Evolutionary conservation across 2,888 invertebrate species (phyloP).

Genomic region (Aphodius granarius): DNA sequence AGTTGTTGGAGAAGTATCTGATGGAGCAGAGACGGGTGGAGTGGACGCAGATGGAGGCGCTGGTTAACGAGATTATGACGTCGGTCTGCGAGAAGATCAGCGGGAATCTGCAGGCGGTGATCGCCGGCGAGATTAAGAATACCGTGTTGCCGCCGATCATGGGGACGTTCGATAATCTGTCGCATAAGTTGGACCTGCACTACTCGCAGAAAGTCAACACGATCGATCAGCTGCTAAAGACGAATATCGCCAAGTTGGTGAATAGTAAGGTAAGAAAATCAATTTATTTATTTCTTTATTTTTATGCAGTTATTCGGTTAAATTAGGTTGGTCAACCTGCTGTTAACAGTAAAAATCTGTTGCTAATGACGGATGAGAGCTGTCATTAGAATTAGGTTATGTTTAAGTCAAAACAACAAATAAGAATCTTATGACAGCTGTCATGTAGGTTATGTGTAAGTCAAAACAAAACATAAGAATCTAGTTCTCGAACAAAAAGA

Average conservation of each 20-base stretch:
- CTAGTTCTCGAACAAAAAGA: no score
- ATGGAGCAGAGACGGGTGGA: constrained; percentile 55
- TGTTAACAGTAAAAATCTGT: no score
- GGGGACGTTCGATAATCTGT: constrained; percentile 72
- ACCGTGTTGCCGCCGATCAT: constrained; percentile 61
- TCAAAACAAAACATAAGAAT: no score
- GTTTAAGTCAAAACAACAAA: no score
- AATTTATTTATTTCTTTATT: not conserved
- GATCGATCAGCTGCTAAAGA: constrained; percentile 74
- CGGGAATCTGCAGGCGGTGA: constrained; percentile 59
- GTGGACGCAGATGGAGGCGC: constrained; percentile 56
- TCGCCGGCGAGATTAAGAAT: constrained; percentile 61
- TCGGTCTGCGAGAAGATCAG: constrained; percentile 56
- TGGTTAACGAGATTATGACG: constrained; percentile 59
- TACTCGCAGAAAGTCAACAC: constrained; percentile 71
- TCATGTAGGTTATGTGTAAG: no score
- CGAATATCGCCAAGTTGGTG: constrained; percentile 79
- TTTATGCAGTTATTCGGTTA: no score
- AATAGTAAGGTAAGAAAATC: constrained; percentile 68
- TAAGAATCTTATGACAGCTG: no score
- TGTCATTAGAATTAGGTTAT: no score
- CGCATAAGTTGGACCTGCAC: constrained; percentile 73
- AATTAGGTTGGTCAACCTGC: no score
- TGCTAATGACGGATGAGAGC: no score
- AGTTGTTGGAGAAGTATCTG: constrained; percentile 49